Percentiles rank a stretch among this genome's conserved stretches.
Conservation (phyloP, 2,888 invertebrate genomes). For the Epinotia brunnichana region DNA sequence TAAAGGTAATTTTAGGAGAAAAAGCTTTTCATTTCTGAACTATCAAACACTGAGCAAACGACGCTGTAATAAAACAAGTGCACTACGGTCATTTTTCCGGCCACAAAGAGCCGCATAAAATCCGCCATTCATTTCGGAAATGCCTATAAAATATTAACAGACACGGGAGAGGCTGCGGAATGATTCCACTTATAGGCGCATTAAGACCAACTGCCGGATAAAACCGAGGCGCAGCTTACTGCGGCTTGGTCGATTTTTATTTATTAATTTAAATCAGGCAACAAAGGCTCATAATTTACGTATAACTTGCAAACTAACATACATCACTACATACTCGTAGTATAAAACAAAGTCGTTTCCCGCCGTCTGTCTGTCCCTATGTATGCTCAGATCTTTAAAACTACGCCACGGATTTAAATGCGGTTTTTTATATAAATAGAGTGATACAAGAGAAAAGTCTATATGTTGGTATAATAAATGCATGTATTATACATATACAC, state of each 20-base stretch:
- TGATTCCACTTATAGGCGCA: slow-evolving; percentile 56
- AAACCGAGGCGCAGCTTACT: slow-evolving; percentile 51
- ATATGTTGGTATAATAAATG: too few species aligned
- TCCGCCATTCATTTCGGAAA: slow-evolving; percentile 39
- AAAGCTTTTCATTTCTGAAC: not conserved
- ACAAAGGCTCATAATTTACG: too few species aligned
- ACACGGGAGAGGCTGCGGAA: slow-evolving; percentile 44
- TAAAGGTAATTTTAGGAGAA: not conserved
- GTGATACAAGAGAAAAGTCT: too few species aligned
- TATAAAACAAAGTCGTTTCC: too few species aligned
- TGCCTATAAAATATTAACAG: slow-evolving; percentile 50
- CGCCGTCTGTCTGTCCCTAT: too few species aligned
- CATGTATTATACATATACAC: too few species aligned
- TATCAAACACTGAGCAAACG: slow-evolving; percentile 3
- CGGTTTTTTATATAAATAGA: too few species aligned
- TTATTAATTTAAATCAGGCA: not conserved
- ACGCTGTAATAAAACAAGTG: slow-evolving; percentile 25
- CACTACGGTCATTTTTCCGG: slow-evolving; percentile 15
- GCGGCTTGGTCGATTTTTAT: slow-evolving; percentile 12
- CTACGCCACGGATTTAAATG: too few species aligned
- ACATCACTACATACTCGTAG: too few species aligned
- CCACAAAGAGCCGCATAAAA: slow-evolving; percentile 29
- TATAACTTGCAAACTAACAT: too few species aligned
- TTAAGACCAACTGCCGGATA: slow-evolving; percentile 65
- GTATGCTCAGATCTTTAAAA: too few species aligned